phyloP scores from a whole-genome alignment of 1,140 invertebrate genomes.

The Pseudomyrmex dendroicus region DNA sequence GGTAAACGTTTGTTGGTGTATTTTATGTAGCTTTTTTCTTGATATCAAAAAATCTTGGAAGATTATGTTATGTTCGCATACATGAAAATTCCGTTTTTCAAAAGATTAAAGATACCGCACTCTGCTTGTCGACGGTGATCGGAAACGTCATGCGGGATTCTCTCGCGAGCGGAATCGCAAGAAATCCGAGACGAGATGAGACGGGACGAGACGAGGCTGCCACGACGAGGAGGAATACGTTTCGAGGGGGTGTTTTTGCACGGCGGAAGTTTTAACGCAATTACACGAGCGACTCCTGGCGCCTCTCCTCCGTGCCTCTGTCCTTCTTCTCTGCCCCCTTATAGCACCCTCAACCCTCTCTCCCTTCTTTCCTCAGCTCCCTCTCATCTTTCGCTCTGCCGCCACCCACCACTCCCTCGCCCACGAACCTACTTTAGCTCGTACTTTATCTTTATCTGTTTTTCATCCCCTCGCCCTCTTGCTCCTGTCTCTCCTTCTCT shows the following conservation, averaged over 20 bases:
- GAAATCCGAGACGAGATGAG: slow-evolving; percentile 40
- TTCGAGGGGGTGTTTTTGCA: slow-evolving; percentile 74
- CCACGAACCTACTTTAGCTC: slow-evolving; percentile 72
- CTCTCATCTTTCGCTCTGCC: slow-evolving; percentile 58
- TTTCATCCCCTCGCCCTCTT: slow-evolving; percentile 38
- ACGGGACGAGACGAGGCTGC: slow-evolving; percentile 8
- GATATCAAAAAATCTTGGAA: neutral
- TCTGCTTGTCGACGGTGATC: neutral
- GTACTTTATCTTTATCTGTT: slow-evolving; percentile 77
- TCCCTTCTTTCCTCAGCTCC: slow-evolving; percentile 53
- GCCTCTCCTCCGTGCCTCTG: slow-evolving; percentile 60
- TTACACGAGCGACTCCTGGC: slow-evolving; percentile 79
- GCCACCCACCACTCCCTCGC: slow-evolving; percentile 66
- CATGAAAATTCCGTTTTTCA: neutral
- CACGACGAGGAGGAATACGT: slow-evolving; percentile 63
- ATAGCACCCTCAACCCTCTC: slow-evolving; percentile 29
- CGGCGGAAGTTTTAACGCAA: slow-evolving; percentile 80
- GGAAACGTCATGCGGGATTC: slow-evolving; percentile 26
- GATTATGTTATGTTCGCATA: neutral
- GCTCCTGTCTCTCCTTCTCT: slow-evolving; percentile 4
- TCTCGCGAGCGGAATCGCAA: slow-evolving; percentile 21
- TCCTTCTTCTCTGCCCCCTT: slow-evolving; percentile 21
- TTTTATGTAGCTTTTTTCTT: neutral
- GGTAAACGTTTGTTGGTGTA: neutral
- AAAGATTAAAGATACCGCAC: neutral